A percentile compares a stretch with the other conserved stretches of the same genome.
Evolutionary conservation across 2,888 invertebrate genomes (phyloP).

Genomic region (Ophioninae sp.): DNA sequence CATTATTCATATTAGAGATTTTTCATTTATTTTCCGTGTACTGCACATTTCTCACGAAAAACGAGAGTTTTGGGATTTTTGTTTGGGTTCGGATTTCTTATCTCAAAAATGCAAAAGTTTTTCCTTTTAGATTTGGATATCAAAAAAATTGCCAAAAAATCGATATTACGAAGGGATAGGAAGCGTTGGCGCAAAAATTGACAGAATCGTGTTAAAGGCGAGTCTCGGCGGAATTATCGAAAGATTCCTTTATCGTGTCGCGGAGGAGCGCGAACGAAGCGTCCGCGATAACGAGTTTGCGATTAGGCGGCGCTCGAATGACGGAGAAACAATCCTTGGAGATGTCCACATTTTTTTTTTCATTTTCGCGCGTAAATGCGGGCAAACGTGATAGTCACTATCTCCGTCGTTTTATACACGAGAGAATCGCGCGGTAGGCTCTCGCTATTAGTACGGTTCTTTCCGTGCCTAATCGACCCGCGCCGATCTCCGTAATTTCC

Average conservation of each 20-base stretch:
- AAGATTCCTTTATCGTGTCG: background rate
- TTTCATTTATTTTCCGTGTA: too few relatives aligned
- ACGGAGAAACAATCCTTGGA: background rate
- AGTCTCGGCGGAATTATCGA: background rate
- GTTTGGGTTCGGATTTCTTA: too few relatives aligned
- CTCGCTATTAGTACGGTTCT: background rate
- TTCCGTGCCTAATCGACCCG: background rate
- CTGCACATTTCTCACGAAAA: too few relatives aligned
- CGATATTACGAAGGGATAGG: background rate
- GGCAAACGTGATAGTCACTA: background rate
- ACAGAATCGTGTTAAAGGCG: background rate
- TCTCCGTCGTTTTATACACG: background rate
- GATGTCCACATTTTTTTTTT: background rate
- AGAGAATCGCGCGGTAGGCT: background rate
- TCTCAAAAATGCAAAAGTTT: too few relatives aligned
- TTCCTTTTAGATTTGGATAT: too few relatives aligned
- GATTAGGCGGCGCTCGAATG: slow-evolving; percentile 18
- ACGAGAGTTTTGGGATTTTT: too few relatives aligned
- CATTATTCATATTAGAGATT: too few relatives aligned
- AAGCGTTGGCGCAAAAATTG: background rate
- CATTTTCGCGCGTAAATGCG: slow-evolving; percentile 3
- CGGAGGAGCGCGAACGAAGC: background rate
- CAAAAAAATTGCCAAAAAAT: background rate
- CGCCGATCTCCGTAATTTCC: background rate
- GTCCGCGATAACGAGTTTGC: slow-evolving; percentile 34